A percentile compares a stretch with the other conserved stretches of the same genome.
Conservation (phyloP, 1,140 invertebrate species). For the Elysia chlorotica region DNA sequence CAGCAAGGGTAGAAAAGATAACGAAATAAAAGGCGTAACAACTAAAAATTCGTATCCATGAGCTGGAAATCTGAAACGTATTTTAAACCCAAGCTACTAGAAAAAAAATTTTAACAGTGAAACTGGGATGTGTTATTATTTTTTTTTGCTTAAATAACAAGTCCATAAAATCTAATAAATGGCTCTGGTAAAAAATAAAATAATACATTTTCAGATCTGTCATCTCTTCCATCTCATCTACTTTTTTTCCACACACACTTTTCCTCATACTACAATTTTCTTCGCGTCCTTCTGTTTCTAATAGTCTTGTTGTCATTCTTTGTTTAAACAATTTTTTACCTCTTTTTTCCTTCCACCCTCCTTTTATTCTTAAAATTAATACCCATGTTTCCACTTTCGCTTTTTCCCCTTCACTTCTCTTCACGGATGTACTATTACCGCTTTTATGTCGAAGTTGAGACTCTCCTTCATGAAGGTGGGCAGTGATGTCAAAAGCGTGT, state of each 20-base stretch:
- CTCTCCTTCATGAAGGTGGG: slow-evolving; percentile 95
- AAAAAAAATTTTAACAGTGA: not conserved
- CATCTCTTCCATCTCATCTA: no score
- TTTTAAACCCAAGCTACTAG: no score
- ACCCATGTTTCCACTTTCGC: not conserved
- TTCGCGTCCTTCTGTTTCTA: not conserved
- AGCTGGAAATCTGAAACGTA: no score
- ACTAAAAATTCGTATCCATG: not conserved
- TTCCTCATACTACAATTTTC: not conserved
- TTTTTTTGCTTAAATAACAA: not conserved
- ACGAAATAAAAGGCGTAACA: not conserved
- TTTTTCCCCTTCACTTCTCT: not conserved
- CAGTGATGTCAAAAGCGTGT: slow-evolving; percentile 89
- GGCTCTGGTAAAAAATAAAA: no score
- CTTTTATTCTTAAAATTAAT: not conserved
- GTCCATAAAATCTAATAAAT: not conserved
- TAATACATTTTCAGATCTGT: no score
- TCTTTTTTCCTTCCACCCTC: not conserved
- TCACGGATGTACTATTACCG: slow-evolving; percentile 65
- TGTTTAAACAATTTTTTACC: not conserved
- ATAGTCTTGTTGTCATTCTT: no score
- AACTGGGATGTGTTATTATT: not conserved
- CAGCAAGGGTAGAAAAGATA: not conserved
- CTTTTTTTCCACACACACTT: not conserved
- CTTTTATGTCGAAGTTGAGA: slow-evolving; percentile 80